These are phyloP conservation scores for Ypsolopha sequella DNA, from an alignment of 2,888 invertebrate genomes.

Conservation along the genomic window DNA sequence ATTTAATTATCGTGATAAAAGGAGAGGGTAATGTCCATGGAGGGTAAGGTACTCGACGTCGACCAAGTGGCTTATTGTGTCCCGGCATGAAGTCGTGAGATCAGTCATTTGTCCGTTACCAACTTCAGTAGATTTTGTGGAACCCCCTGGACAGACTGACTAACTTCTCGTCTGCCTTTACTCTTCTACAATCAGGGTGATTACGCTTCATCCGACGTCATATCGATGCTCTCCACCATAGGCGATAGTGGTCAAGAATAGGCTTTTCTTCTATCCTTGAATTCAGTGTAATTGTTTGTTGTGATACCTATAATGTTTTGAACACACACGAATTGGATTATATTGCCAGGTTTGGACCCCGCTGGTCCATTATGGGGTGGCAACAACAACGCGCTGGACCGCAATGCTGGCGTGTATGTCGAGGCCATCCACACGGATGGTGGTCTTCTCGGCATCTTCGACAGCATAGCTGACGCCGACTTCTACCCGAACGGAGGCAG, in stretches of 20 bases:
- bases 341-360: conserved; percentile 39
- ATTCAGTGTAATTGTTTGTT: neutral
- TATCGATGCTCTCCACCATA: neutral
- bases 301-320: no score
- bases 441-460: conserved; percentile 36
- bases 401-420: conserved; percentile 32
- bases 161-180: no score
- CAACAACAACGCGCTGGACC: conserved; percentile 31
- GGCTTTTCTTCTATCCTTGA: neutral
- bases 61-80: no score
- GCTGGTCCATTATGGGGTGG: conserved; percentile 41
- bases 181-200: no score
- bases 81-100: no score
- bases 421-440: conserved; percentile 53
- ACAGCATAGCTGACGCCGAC: conserved; percentile 33
- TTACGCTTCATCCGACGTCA: no score
- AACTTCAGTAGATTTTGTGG: no score
- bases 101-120: no score
- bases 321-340: neutral
- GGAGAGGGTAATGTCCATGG: no score
- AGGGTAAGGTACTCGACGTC: no score
- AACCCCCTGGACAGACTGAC: no score
- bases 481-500: conserved; percentile 56
- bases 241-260: neutral
- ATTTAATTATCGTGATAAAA: no score